phyloP scores from a whole-genome alignment of 2,888 invertebrate genomes.

The Pammene fasciana region DNA sequence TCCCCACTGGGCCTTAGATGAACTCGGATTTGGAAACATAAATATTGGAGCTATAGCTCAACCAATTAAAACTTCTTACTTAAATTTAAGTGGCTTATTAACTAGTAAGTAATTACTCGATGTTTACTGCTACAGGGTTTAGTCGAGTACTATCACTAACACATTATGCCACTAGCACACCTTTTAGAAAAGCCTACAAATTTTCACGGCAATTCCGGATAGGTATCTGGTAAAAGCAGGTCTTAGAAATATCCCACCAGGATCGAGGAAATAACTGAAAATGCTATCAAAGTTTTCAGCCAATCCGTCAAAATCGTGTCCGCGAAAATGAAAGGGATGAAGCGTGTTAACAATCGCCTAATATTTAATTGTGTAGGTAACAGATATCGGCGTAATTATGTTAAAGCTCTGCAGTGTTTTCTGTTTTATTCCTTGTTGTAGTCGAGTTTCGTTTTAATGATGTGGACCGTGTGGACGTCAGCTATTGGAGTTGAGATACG shows the following conservation, averaged over 20 bases:
- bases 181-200: background rate
- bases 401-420: too few relatives aligned
- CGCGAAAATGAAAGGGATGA: too few relatives aligned
- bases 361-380: too few relatives aligned
- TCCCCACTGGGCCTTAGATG: constrained; percentile 33
- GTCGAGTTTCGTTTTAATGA: background rate
- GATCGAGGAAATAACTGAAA: too few relatives aligned
- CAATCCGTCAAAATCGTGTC: too few relatives aligned
- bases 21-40: constrained; percentile 32
- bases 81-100: constrained; percentile 5
- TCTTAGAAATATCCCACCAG: too few relatives aligned
- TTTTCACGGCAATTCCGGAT: too few relatives aligned
- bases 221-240: too few relatives aligned
- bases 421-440: background rate
- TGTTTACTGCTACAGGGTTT: background rate
- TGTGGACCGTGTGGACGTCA: background rate
- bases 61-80: constrained; percentile 25
- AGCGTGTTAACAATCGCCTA: too few relatives aligned
- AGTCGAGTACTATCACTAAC: background rate
- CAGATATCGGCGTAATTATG: too few relatives aligned
- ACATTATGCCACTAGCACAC: too few relatives aligned
- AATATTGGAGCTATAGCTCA: constrained; percentile 19
- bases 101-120: background rate
- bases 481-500: constrained; percentile 12
- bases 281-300: too few relatives aligned